These are phyloP conservation scores for Xiphias gladius DNA, from an alignment of 2,113 vertebrate genomes.

Conservation along the genomic window DNA sequence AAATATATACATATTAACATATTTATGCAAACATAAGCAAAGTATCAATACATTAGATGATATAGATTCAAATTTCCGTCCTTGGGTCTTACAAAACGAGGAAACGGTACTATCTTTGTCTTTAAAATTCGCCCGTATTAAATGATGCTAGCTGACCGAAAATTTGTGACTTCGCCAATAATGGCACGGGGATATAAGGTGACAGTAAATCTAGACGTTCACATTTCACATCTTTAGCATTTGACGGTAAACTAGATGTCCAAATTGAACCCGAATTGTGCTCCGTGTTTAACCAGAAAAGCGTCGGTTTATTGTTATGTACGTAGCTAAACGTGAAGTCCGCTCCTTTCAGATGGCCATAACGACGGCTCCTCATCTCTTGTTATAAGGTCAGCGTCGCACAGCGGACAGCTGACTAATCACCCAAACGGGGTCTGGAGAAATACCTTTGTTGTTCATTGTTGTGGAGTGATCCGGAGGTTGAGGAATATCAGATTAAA, in stretches of 20 bases:
- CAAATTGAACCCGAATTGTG: slow-evolving; percentile 13
- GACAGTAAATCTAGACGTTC: neutral
- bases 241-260: neutral
- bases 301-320: slow-evolving; percentile 64
- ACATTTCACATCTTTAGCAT: neutral
- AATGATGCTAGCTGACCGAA: slow-evolving; percentile 43
- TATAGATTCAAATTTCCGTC: neutral
- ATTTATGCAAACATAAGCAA: accelerated
- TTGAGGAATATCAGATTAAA: slow-evolving; percentile 40
- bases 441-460: slow-evolving; percentile 88
- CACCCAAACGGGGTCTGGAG: neutral
- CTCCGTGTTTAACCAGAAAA: neutral
- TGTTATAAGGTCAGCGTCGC: slow-evolving; percentile 36
- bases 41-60: neutral
- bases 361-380: slow-evolving; percentile 40
- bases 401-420: slow-evolving; percentile 43
- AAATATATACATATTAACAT: neutral
- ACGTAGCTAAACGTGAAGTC: slow-evolving; percentile 66
- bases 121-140: slow-evolving; percentile 18
- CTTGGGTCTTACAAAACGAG: slow-evolving; percentile 11
- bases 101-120: slow-evolving; percentile 20
- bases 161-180: slow-evolving; percentile 26
- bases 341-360: slow-evolving; percentile 41
- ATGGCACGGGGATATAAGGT: slow-evolving; percentile 4
- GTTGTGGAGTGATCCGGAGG: slow-evolving; percentile 53